Conservation (phyloP, 2,113 vertebrate species). For the Eclectus roratus region DNA sequence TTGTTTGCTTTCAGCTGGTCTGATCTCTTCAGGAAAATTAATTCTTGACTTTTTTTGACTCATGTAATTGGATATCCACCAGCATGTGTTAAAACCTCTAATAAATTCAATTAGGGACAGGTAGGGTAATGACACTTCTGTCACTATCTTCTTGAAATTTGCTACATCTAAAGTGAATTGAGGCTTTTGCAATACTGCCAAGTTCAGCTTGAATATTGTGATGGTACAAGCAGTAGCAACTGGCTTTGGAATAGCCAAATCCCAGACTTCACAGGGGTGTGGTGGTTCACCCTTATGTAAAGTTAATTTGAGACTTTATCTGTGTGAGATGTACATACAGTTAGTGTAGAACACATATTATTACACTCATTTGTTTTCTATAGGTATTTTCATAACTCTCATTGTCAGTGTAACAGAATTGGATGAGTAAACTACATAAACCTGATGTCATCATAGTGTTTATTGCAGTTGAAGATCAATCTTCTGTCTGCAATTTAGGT, state of each 20-base stretch:
- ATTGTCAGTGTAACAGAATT: neutral
- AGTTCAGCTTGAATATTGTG: neutral
- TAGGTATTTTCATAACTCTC: neutral
- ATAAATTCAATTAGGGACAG: neutral
- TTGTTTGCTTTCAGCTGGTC: constrained; percentile 9
- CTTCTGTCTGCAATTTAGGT: neutral
- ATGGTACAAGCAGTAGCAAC: neutral
- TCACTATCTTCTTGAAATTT: neutral
- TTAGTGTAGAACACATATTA: neutral
- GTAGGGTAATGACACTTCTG: neutral
- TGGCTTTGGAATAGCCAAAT: neutral
- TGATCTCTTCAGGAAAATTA: constrained; percentile 11
- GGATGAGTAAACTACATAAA: neutral
- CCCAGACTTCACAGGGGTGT: neutral
- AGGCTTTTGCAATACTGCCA: neutral
- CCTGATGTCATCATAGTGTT: neutral
- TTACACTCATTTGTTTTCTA: neutral
- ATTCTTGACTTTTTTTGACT: neutral
- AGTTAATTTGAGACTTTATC: neutral
- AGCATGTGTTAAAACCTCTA: constrained; percentile 7
- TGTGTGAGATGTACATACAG: neutral
- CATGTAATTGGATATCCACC: neutral
- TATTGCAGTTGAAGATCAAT: neutral
- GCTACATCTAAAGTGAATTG: neutral
- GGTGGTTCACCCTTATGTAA: neutral